Conservation (phyloP, 1,140 invertebrate species). For the Heliconius melpomene region DNA sequence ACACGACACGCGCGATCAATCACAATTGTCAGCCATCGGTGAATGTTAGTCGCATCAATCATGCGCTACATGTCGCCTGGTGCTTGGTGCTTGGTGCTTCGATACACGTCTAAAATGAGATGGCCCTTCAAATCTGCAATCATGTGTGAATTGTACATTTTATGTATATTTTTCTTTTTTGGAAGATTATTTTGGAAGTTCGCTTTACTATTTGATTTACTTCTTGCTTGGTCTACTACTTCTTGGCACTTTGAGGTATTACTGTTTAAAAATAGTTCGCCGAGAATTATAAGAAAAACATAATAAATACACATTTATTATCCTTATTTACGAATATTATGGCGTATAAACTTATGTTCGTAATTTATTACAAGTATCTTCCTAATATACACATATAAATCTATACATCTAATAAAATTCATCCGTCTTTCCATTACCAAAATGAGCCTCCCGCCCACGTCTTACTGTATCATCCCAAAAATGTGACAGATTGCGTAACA, state of each 20-base stretch:
- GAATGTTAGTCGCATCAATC: constrained; percentile 59
- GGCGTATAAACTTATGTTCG: not conserved
- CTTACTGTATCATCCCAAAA: constrained; percentile 58
- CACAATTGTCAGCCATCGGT: constrained; percentile 74
- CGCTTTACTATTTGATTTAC: too few species aligned
- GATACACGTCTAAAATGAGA: constrained; percentile 24
- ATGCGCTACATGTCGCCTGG: constrained; percentile 38
- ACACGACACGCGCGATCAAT: constrained; percentile 65
- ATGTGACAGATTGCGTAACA: constrained; percentile 79
- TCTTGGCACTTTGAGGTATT: too few species aligned
- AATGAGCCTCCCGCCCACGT: constrained; percentile 54
- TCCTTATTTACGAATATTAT: too few species aligned
- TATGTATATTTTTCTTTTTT: not conserved
- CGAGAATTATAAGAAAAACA: too few species aligned
- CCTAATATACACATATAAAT: not conserved
- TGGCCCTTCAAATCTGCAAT: constrained; percentile 25
- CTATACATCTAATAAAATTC: not conserved
- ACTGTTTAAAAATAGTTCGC: too few species aligned
- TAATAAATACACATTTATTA: too few species aligned
- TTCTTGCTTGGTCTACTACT: not conserved
- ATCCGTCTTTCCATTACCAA: constrained; percentile 50
- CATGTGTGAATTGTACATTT: not conserved
- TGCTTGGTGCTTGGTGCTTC: not conserved
- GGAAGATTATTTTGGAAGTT: not conserved
- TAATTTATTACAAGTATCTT: not conserved